Conservation (phyloP, 2,797 vertebrate species). For the Chromis chromis region DNA sequence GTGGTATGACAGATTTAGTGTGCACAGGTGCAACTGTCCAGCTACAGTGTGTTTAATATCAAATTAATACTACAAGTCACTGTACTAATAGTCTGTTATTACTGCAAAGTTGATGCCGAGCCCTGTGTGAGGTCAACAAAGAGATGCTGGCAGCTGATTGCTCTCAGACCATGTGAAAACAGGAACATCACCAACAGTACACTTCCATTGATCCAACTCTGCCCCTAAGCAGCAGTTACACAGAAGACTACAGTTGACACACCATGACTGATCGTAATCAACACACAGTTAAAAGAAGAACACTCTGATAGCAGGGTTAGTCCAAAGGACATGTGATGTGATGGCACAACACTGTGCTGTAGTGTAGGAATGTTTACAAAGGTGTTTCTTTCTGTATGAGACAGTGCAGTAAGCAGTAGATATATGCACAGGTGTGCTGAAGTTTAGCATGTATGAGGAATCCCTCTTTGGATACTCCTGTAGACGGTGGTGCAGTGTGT, state of each 20-base stretch:
- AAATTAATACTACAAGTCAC: slow-evolving; percentile 42
- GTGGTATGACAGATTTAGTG: slow-evolving; percentile 35
- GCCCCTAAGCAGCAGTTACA: slow-evolving; percentile 62
- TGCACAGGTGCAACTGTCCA: slow-evolving; percentile 26
- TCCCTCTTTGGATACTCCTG: slow-evolving; percentile 57
- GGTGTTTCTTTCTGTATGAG: slow-evolving; percentile 57
- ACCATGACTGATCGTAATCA: slow-evolving; percentile 76
- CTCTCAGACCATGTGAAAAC: slow-evolving; percentile 71
- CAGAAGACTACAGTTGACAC: slow-evolving; percentile 69
- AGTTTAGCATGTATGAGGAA: slow-evolving; percentile 48
- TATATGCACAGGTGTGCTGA: slow-evolving; percentile 21
- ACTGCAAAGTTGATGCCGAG: slow-evolving; percentile 40
- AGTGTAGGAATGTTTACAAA: slow-evolving; percentile 64
- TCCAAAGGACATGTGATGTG: slow-evolving; percentile 58
- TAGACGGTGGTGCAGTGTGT: slow-evolving; percentile 59
- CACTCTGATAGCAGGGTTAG: slow-evolving; percentile 32
- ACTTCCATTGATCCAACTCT: slow-evolving; percentile 81
- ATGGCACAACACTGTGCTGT: slow-evolving; percentile 36
- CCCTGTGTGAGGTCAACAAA: slow-evolving; percentile 44
- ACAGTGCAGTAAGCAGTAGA: background rate
- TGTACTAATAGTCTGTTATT: slow-evolving; percentile 38
- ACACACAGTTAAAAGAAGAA: slow-evolving; percentile 49
- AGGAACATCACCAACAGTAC: slow-evolving; percentile 79
- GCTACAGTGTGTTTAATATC: slow-evolving; percentile 31
- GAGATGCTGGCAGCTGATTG: slow-evolving; percentile 70